These are phyloP conservation scores for Lutjanus campechanus DNA, from an alignment of 2,797 vertebrate species.

Conservation along the genomic window DNA sequence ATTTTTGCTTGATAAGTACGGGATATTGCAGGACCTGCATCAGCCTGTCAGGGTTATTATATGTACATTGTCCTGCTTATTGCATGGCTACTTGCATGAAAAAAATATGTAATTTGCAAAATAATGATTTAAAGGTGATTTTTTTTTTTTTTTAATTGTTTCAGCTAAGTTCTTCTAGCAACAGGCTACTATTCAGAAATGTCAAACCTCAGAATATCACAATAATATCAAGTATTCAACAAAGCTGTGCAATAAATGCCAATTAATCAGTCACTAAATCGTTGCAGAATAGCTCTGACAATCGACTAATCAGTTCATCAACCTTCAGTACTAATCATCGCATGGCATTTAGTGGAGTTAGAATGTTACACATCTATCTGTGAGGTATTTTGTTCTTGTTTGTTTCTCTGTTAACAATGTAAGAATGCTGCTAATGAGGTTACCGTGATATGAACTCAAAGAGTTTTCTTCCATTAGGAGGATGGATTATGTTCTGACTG, in stretches of 20 bases:
- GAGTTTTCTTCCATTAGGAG: slow-evolving; percentile 8
- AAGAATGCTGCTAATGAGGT: background rate
- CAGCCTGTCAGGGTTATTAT: too few species aligned
- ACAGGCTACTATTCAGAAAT: too few species aligned
- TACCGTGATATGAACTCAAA: background rate
- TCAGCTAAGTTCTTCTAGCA: too few species aligned
- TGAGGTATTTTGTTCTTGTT: background rate
- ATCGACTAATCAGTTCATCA: background rate
- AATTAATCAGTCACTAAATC: background rate
- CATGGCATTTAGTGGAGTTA: background rate
- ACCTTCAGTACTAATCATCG: background rate
- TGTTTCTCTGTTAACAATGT: slow-evolving; percentile 2
- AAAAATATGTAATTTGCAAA: too few species aligned
- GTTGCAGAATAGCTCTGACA: background rate
- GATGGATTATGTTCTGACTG: background rate
- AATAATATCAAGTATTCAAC: too few species aligned
- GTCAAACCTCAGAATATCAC: too few species aligned
- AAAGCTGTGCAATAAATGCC: background rate
- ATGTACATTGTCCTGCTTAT: too few species aligned
- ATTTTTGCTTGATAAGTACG: background rate
- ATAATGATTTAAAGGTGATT: too few species aligned
- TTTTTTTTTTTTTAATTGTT: too few species aligned
- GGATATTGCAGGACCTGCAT: too few species aligned
- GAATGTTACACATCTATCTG: background rate
- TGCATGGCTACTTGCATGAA: too few species aligned